These are phyloP conservation scores for Zaprionus davidi DNA, from an alignment of 1,140 invertebrate species.

Conservation along the genomic window DNA sequence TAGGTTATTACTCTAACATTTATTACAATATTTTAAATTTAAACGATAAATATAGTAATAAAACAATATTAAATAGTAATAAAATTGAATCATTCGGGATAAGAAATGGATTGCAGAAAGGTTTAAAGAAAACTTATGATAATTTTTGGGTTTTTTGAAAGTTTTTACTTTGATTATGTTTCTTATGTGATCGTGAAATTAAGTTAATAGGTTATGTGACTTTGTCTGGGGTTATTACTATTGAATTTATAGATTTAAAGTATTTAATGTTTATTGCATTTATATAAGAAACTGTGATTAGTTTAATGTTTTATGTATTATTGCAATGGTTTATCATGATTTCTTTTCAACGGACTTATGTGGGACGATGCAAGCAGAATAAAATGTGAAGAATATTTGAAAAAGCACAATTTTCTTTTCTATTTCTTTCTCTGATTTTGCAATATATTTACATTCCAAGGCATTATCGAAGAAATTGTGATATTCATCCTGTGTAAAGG, in stretches of 20 bases:
- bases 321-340: neutral
- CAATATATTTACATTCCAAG: conserved; percentile 89
- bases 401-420: conserved; percentile 15
- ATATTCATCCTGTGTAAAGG: conserved; percentile 89
- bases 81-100: too few relatives aligned
- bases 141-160: neutral
- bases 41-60: too few relatives aligned
- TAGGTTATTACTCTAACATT: too few relatives aligned
- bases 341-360: neutral
- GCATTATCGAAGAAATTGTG: conserved; percentile 91
- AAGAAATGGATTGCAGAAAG: too few relatives aligned
- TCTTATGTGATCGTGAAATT: too few relatives aligned
- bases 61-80: too few relatives aligned
- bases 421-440: conserved; percentile 7
- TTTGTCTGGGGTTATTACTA: too few relatives aligned
- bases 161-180: neutral
- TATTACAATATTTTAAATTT: too few relatives aligned
- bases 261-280: neutral
- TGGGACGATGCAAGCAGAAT: conserved; percentile 36
- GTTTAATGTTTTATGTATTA: conserved; percentile 13
- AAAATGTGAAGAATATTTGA: conserved; percentile 22
- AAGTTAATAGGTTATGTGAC: too few relatives aligned
- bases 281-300: neutral
- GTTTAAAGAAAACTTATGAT: too few relatives aligned
- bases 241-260: too few relatives aligned